Evolutionary conservation across 2,797 vertebrate species (phyloP), one percentile per base, ranked within the genome.

Genomic region (Sebastolobus alascanus): DNA sequence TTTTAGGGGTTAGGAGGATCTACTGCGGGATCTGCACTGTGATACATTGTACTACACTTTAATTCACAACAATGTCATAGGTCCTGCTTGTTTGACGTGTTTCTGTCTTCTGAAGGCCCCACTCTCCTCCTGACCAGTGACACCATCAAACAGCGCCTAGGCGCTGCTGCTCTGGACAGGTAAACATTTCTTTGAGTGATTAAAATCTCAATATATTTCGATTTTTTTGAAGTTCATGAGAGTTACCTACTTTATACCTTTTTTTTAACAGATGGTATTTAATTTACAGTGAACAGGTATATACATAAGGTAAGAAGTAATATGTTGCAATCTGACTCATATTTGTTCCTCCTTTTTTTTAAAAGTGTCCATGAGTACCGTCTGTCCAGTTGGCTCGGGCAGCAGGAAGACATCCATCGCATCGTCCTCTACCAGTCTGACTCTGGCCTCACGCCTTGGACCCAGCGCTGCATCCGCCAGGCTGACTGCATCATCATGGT

Each of bases 381-480:
- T 1, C 94, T 99, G 35, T 98, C 96, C 55, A 98, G 97, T 85
- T 99, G 98, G 98, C 93, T 99, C 63, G 98, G 97, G 2, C 98
- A 99, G 89, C 98, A 99, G 93, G 98, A 99, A 75, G 98, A 99
- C 82, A 96, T 97, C 80, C 98, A 99, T 87, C 96, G 97, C 2
- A 98, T 99, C 0, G 98, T 99, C 55, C 95, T 99, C 4, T 99
- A 99, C 93, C 98, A 99, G 95, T 97, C 97, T 0, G 98, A 99
- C 90, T 83, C 96, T 77, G 91, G 88, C 6, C 96, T 99, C 11
- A 98, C 98, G 0, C 97, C 98, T 0, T 99, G 98, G 98, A 98
- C 98, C 0, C 98, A 98, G 90, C 97, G 97, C 89, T 98, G 97
- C 87, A 96, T 99, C 87, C 95, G 98, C 1, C 98, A 99, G 92